Conservation (phyloP, 2,113 vertebrate species). For the Lamprotornis superbus region DNA sequence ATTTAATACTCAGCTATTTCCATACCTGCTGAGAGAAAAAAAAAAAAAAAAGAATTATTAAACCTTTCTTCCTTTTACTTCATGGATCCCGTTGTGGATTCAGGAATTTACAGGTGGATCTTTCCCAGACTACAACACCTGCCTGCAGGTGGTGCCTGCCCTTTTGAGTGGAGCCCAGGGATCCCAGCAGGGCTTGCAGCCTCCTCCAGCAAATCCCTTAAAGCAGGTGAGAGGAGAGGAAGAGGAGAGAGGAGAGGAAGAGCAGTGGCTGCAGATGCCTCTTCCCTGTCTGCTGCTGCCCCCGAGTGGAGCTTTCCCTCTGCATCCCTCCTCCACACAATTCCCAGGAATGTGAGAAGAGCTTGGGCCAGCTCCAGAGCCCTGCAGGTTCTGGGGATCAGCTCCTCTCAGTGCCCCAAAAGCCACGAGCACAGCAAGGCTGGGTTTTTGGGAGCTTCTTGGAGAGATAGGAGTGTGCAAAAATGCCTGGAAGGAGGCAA, state of each 20-base stretch:
- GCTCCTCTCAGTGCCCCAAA: neutral
- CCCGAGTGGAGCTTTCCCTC: slow-evolving; percentile 31
- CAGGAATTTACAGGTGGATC: slow-evolving; percentile 68
- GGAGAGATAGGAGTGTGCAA: neutral
- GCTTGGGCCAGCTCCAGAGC: neutral
- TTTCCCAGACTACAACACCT: slow-evolving; percentile 75
- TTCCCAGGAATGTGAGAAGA: neutral
- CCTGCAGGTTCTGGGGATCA: neutral
- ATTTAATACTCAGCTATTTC: neutral
- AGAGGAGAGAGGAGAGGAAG: neutral
- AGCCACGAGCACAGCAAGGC: neutral
- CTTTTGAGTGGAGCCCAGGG: slow-evolving; percentile 77
- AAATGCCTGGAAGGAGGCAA: neutral
- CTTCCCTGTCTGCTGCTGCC: slow-evolving; percentile 47
- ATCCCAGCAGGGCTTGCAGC: slow-evolving; percentile 57
- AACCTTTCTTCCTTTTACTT: neutral
- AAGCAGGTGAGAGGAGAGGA: slow-evolving; percentile 72
- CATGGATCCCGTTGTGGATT: neutral
- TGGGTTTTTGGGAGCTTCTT: neutral
- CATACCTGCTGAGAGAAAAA: neutral
- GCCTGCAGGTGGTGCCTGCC: slow-evolving; percentile 79
- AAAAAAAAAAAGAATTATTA: neutral
- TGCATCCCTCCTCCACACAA: fast-evolving
- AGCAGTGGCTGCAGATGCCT: neutral
- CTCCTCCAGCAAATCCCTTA: slow-evolving; percentile 43